Evolutionary conservation across 2,797 vertebrate genomes (phyloP).

Genomic region (Discoglossus pictus): DNA sequence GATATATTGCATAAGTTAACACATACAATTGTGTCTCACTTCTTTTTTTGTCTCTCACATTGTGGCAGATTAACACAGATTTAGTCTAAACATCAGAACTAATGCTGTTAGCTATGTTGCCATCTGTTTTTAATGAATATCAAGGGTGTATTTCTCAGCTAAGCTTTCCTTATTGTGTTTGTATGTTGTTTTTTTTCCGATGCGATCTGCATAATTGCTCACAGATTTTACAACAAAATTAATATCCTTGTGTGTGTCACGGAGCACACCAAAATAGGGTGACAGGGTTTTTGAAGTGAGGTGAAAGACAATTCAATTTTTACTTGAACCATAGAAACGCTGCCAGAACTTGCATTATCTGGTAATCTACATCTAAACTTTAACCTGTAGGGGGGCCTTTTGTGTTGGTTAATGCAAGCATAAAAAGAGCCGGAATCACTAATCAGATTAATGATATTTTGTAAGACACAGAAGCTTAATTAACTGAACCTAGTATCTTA

Average conservation of each 20-base stretch:
- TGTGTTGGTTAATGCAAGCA: slow-evolving; percentile 97
- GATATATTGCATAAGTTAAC: slow-evolving; percentile 55
- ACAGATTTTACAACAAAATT: slow-evolving; percentile 95
- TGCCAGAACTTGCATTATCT: slow-evolving; percentile 93
- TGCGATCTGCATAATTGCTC: slow-evolving; percentile 96
- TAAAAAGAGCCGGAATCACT: slow-evolving; percentile 91
- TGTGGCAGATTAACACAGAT: slow-evolving; percentile 66
- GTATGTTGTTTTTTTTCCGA: slow-evolving; percentile 83
- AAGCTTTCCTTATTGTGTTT: slow-evolving; percentile 90
- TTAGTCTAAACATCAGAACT: slow-evolving; percentile 68
- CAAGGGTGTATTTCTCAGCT: slow-evolving; percentile 84
- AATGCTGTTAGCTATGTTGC: slow-evolving; percentile 81
- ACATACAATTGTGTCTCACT: slow-evolving; percentile 40
- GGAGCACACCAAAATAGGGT: slow-evolving; percentile 73
- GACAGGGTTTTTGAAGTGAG: slow-evolving; percentile 86
- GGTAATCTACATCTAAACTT: slow-evolving; percentile 99
- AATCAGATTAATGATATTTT: slow-evolving; percentile 99
- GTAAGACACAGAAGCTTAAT: slow-evolving; percentile 86
- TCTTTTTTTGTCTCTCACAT: slow-evolving; percentile 60
- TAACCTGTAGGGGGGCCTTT: slow-evolving; percentile 98
- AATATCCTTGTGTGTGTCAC: slow-evolving; percentile 85
- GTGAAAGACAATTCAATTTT: slow-evolving; percentile 87
- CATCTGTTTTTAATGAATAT: slow-evolving; percentile 94
- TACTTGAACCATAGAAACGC: slow-evolving; percentile 88
- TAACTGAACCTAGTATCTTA: slow-evolving; percentile 85